Base-by-base conservation (phyloP, 2,888 invertebrate genomes). In the Chorisops tibialis region DNA sequence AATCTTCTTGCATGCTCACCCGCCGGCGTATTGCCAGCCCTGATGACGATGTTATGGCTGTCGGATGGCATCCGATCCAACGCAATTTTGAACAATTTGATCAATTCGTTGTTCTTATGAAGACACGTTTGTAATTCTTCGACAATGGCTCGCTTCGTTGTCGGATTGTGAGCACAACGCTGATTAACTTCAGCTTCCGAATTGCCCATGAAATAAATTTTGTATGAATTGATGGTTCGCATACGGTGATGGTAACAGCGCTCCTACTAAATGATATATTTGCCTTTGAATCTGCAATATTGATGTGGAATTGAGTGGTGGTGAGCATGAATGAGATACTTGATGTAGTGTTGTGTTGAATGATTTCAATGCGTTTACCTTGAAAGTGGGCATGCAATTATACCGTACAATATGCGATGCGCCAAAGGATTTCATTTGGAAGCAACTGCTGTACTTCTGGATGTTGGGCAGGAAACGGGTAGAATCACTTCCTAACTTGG, bases 21-120 rank as follows among this genome's bases (percentile, higher is more conserved):
- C 37, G 66, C 56, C 38, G 72, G 71, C 66, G 43, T 62, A 68
- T 70, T 73, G 65, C 73, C 73, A 38, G 70, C 71, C n/a, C 64
- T 65, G 54, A 73, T 72, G 4, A 72, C 69, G 38, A 74, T 62
- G 66, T 67, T 70, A 64, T 71, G 65, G 52, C 70, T 63, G 68
- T 72, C 70, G 59, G 63, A 51, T 68, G 70, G 70, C 69, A 72
- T 71, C 21, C 43, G 59, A 68, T 69, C 49, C 70, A 49, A 2
- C 70, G 69, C 37, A 65, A 69, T 58, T 65, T 68, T 73, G 63
- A 74, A 73, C 54, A 71, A 61, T 52, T 38, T 35, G 61, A 73
- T 56, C 62, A 70, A 72, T 62, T 67, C 59, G 65, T 73, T 69
- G 51, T 71, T 64, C 66, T 70, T 66, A 61, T 67, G 62, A 19